Base-by-base conservation (phyloP, 2,113 vertebrate genomes). In the Serilophus lunatus region DNA sequence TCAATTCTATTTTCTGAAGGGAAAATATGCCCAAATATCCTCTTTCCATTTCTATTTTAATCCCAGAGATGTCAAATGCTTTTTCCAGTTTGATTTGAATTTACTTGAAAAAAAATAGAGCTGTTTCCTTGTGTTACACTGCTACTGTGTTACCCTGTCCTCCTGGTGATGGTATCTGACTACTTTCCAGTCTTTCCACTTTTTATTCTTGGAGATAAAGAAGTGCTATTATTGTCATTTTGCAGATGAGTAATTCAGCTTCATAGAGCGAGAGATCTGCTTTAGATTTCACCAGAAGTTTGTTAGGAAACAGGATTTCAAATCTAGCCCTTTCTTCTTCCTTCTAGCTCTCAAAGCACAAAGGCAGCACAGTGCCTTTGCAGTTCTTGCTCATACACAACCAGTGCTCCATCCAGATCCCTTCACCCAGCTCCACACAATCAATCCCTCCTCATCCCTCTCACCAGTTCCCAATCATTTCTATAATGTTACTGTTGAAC, bases 1-100 rank as follows among this genome's bases (percentile, higher is more conserved):
- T 85, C 82, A 69, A 11, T 95, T 74, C 85, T 92, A 90, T 94
- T 92, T 97, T 97, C 76, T 93, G 78, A 94, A 90, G 65, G 83
- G 59, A 65, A 91, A 94, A 90, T 92, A 61, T 81, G 76, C 79
- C 88, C 84, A 94, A 96, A 81, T 91, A 86, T 47, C 56, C 56
- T 81, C 72, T 88, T 90, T 94, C 82, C 51, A 63, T 95, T 97
- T 91, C 82, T 75, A 11, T 92, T 93, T 93, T 93, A 94, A 93
- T 82, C 76, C 80, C 51, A 75, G 85, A 64, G 31, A 75, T 65
- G 88, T 83, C 14, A 14, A 88, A 88, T 68, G 25, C 35, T 96
- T 95, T 94, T 95, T 59, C 49, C 77, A 72, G 60, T 82, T 93
- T 88, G 50, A 88, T 92, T 90, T 88, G 69, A 92, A 88, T 84